phyloP scores from a whole-genome alignment of 2,888 invertebrate species.

The Catocala fraxini region DNA sequence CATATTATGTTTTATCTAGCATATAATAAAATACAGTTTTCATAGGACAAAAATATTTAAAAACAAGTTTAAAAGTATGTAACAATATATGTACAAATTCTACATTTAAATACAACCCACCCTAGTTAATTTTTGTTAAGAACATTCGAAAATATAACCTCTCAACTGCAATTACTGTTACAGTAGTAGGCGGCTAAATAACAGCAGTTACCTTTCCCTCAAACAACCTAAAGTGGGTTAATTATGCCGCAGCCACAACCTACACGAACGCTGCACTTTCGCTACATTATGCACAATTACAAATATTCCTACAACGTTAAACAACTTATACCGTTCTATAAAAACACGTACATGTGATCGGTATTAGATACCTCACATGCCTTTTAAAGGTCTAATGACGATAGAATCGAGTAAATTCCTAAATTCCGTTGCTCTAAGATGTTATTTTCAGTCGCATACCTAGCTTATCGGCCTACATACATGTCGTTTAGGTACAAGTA shows the following conservation, averaged over 20 bases:
- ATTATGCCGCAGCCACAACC: slow-evolving; percentile 23
- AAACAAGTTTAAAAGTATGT: too few relatives aligned
- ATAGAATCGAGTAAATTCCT: neutral
- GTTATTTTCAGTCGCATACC: too few relatives aligned
- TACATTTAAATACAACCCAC: neutral
- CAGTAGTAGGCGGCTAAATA: slow-evolving; percentile 25
- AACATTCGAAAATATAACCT: slow-evolving; percentile 18
- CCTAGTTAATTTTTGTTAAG: slow-evolving; percentile 5
- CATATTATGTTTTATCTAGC: too few relatives aligned
- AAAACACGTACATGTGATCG: neutral
- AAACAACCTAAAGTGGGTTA: slow-evolving; percentile 46
- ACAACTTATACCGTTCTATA: neutral
- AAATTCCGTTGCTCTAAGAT: too few relatives aligned
- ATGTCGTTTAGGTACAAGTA: too few relatives aligned
- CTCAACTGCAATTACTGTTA: slow-evolving; percentile 33
- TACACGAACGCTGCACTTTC: slow-evolving; percentile 24
- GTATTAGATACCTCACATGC: neutral
- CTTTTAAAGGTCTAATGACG: neutral
- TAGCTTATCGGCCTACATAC: too few relatives aligned
- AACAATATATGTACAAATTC: too few relatives aligned
- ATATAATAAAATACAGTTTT: neutral
- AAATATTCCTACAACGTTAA: slow-evolving; percentile 12
- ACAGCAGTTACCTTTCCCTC: slow-evolving; percentile 21
- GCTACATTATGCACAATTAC: slow-evolving; percentile 15
- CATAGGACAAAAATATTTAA: too few relatives aligned